Evolutionary conservation across 2,797 vertebrate species (phyloP), one percentile per base, ranked within the genome.

Genomic region (Euthynnus affinis): DNA sequence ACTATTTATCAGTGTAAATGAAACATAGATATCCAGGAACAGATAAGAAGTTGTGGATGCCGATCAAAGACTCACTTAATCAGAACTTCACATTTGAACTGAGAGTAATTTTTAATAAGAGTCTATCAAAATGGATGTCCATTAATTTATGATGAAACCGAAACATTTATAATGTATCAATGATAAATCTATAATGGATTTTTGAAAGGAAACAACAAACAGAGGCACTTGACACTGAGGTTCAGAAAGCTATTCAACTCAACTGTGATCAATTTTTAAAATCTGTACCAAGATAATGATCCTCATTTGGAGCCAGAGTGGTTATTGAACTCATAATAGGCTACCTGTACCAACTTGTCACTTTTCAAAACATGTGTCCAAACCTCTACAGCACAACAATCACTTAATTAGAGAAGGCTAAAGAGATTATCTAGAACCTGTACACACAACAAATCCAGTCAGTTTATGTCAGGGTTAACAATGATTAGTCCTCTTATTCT

Each of bases 101-200:
- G 9, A 29, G 6, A 65, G 29, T 20, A 14, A 34, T 51, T 59
- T 72, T 68, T 66, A 65, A 62, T 57, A 61, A 23, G 59, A 65
- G 20, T 49, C 46, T 53, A 49, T 1, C 27, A 48, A 25, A 18
- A 48, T 6, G 17, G 15, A 48, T 80, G 52, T 74, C 34, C 68
- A 71, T 80, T 81, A 61, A 81, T 74, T 63, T 40, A 49, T 71
- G 52, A 80, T 74, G n/a, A 61, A 76, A 60, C 2, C 15, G 42
- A 57, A 55, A 55, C 17, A 69, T 76, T 17, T 77, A 77, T 80
- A 83, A 83, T 85, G 22, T 13, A 82, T 83, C 14, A 9, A 23
- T 32, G 53, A 42, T 80, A 55, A 76, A 81, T 83, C 18, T 20
- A 51, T 52, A 49, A 80, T 48, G 18, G 20, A 71, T 78, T 80